Base-by-base conservation (phyloP, 2,113 vertebrate species). In the Calidris pugnax region DNA sequence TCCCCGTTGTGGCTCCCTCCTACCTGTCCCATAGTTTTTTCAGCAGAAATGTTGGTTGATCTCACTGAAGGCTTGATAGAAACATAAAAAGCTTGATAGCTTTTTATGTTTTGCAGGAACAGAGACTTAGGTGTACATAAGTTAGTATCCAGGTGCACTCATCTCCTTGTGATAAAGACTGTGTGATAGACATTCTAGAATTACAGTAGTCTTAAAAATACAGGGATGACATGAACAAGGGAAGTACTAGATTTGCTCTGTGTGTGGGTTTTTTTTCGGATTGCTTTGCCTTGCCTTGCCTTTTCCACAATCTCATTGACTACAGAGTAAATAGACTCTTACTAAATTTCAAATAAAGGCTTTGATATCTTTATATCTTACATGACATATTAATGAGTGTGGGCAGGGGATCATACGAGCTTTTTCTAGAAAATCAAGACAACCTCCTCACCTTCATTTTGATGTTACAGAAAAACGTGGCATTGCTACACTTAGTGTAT, bases 1-100 rank as follows among this genome's bases (percentile, higher is more conserved):
- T 94, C 13, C 0, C 3, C 2, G 0, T 76, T 63, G 7, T 43
- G 12, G 33, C 24, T 18, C 17, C 6, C 2, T 73, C 6, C 14
- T 47, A 16, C 28, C 15, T 74, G 0, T 43, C 14, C 69, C 16
- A 4, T 50, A 33, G 21, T 14, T 23, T 69, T 94, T 86, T 88
- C 24, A 69, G 45, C 33, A 62, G 35, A 93, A 60, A 7, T 45
- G 48, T 6, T 55, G 48, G 18, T 77, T 78, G 13, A 20, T 87
- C 37, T 87, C 48, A 17, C 30, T 67, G 67, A 74, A 69, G 50
- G 20, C 48, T 48, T 48, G 23, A 27, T 86, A 35, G 85, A 60
- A 73, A 39, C 37, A 39, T 39, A 39, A 39, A 39, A 39, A 39
- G 37, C 37, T 39, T 39, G 37, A 39, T 39, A 47, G 10, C 7